Evolutionary conservation across 30 jellyfish, hydroid and myxozoan genomes (phyloP).

Genomic region (Turritopsis rubra): DNA sequence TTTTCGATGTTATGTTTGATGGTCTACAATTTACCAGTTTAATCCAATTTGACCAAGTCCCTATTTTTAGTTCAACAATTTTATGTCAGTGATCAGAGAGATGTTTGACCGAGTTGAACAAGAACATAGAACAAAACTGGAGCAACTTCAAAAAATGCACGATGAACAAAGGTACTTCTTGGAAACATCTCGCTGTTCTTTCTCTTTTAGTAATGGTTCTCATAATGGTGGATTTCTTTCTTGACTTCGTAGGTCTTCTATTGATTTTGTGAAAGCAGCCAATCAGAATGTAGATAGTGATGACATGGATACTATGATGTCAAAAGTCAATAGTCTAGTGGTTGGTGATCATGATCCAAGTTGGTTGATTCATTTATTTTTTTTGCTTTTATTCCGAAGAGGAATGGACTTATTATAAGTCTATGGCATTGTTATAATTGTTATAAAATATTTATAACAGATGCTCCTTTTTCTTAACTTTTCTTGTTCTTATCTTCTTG

Average conservation of each 20-base stretch:
- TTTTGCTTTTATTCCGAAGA: too few species aligned
- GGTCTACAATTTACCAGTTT: background rate
- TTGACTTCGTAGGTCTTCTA: constrained; percentile 43
- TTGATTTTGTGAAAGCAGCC: constrained; percentile 60
- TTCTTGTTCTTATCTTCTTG: too few species aligned
- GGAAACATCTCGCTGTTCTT: background rate
- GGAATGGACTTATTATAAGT: too few species aligned
- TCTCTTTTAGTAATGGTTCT: background rate
- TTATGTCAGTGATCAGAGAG: constrained; percentile 74
- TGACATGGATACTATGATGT: constrained; percentile 51
- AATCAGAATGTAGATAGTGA: constrained; percentile 25
- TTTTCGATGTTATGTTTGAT: too few species aligned
- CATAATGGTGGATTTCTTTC: background rate
- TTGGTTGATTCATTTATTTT: background rate
- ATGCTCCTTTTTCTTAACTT: too few species aligned
- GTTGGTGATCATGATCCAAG: constrained; percentile 46
- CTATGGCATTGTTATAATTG: too few species aligned
- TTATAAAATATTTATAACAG: too few species aligned
- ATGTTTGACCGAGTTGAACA: constrained; percentile 87
- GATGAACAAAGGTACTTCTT: constrained; percentile 68
- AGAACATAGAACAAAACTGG: constrained; percentile 86
- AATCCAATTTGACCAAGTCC: background rate
- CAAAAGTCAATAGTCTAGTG: constrained; percentile 57
- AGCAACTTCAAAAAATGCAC: constrained; percentile 67
- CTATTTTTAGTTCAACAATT: constrained; percentile 61